A percentile compares a stretch with the other conserved stretches of the same genome.
Conservation (phyloP, 2,888 invertebrate genomes). For the Platycnemis pennipes region DNA sequence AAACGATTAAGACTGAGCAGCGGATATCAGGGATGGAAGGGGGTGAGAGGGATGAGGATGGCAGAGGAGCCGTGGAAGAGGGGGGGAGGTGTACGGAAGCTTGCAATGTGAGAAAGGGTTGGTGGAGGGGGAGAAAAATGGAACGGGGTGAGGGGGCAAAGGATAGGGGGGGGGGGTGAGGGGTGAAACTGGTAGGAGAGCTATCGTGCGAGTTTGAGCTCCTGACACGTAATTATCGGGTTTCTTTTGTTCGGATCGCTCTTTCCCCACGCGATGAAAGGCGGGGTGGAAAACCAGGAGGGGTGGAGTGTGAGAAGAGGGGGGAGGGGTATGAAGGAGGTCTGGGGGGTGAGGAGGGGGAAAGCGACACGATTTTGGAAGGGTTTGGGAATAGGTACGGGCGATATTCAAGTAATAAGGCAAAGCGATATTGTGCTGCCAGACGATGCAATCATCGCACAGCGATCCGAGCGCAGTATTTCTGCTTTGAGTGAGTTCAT, state of each 20-base stretch:
- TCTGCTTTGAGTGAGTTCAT: too few species aligned
- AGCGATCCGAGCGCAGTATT: too few species aligned
- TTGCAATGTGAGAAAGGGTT: neutral
- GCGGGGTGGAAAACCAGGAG: neutral
- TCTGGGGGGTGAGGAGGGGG: neutral
- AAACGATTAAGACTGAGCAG: constrained; percentile 20
- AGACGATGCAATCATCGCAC: too few species aligned
- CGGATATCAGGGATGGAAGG: neutral
- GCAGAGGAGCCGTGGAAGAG: neutral
- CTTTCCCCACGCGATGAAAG: constrained; percentile 9
- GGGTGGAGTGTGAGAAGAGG: neutral
- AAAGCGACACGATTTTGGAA: neutral
- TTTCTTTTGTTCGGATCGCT: constrained; percentile 61
- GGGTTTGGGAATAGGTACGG: neutral
- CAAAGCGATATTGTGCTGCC: too few species aligned
- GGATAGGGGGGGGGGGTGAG: neutral
- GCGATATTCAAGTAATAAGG: too few species aligned
- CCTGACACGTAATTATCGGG: constrained; percentile 65
- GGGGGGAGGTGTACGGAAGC: neutral
- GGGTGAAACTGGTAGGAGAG: constrained; percentile 2
- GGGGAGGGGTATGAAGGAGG: neutral
- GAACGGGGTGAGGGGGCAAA: too few species aligned
- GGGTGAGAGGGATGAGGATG: neutral
- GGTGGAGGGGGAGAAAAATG: neutral
- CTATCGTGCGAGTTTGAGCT: constrained; percentile 65